A percentile compares a stretch with the other conserved stretches of the same genome.
These are phyloP conservation scores for Tachuris rubrigastra DNA, from an alignment of 2,113 vertebrate genomes.

Conservation along the genomic window DNA sequence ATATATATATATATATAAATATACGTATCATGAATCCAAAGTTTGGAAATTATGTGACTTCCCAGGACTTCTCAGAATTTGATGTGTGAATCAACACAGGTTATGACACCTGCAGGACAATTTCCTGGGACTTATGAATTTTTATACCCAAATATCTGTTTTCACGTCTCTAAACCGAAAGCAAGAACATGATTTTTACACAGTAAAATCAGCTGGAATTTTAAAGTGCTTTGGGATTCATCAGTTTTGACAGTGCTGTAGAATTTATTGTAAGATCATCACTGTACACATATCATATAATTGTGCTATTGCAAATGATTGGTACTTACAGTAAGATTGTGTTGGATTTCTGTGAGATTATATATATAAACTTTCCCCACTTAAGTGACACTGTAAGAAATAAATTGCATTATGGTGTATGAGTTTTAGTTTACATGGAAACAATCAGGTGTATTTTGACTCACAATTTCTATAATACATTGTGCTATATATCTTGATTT, in stretches of 20 bases:
- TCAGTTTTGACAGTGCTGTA: background rate
- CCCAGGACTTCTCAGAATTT: background rate
- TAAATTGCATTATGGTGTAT: background rate
- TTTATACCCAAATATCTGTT: background rate
- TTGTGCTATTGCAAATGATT: background rate
- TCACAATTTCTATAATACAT: background rate
- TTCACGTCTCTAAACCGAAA: background rate
- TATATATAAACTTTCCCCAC: background rate
- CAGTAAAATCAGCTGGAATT: background rate
- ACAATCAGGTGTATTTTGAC: background rate
- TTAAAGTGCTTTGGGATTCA: background rate
- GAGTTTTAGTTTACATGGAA: background rate
- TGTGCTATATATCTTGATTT: background rate
- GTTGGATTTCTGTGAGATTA: background rate
- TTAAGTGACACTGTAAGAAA: background rate
- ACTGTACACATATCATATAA: background rate
- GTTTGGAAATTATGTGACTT: background rate
- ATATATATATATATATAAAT: background rate
- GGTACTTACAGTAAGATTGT: background rate
- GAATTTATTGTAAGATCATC: background rate
- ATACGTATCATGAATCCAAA: background rate
- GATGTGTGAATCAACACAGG: background rate
- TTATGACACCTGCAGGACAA: background rate
- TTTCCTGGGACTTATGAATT: background rate
- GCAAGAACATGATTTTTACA: background rate